Percentiles rank a stretch among this genome's conserved stretches.
Conservation (phyloP, 1,140 invertebrate genomes). For the Neodiprion virginianus region DNA sequence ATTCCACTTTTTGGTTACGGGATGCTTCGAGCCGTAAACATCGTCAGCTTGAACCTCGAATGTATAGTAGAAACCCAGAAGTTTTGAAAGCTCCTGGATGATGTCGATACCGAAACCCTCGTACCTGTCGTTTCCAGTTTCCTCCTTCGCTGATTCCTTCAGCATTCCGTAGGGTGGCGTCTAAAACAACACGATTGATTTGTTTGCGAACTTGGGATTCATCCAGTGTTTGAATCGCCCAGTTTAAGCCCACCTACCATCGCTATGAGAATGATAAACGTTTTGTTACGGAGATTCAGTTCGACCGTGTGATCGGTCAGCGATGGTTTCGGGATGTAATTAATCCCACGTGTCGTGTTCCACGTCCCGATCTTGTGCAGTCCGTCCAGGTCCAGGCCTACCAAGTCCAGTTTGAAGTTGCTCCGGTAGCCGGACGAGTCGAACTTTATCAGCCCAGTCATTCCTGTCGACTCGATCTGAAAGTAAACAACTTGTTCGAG, state of each 20-base stretch:
- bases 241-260: constrained; percentile 67
- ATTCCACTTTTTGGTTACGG: constrained; percentile 76
- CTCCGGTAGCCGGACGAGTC: constrained; percentile 83
- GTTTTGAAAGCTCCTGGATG: constrained; percentile 76
- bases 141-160: constrained; percentile 73
- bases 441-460: constrained; percentile 85
- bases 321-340: constrained; percentile 55
- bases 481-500: constrained; percentile 24
- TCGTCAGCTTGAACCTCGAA: constrained; percentile 79
- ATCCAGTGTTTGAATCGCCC: neutral
- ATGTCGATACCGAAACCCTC: constrained; percentile 85
- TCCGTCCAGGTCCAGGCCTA: constrained; percentile 74
- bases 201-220: too few relatives aligned
- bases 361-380: constrained; percentile 77
- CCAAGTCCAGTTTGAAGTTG: constrained; percentile 80
- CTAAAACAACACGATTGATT: constrained; percentile 53
- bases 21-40: constrained; percentile 74
- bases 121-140: constrained; percentile 82
- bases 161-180: constrained; percentile 87
- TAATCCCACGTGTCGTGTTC: constrained; percentile 66
- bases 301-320: constrained; percentile 52
- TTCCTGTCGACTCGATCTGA: constrained; percentile 73
- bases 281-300: constrained; percentile 77
- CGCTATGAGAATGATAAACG: constrained; percentile 85
- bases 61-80: constrained; percentile 88